These are phyloP conservation scores for Nothocercus nigrocapillus DNA, from an alignment of 2,113 vertebrate species.

Conservation along the genomic window DNA sequence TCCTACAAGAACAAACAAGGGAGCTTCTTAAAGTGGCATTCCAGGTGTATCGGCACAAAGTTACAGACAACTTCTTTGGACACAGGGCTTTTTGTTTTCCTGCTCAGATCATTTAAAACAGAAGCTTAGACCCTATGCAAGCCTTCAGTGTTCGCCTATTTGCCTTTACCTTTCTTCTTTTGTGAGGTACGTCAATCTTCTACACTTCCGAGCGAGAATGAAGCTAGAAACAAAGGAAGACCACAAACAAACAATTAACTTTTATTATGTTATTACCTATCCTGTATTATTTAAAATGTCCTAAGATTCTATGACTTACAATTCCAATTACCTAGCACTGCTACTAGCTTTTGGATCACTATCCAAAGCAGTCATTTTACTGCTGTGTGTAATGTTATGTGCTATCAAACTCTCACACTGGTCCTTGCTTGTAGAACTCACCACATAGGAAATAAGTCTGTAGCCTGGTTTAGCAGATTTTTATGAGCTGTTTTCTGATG, in stretches of 20 bases:
- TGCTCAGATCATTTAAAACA: neutral
- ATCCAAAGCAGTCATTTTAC: neutral
- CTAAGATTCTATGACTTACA: neutral
- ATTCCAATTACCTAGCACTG: neutral
- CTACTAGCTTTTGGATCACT: neutral
- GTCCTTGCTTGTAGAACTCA: neutral
- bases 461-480: neutral
- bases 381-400: neutral
- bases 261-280: neutral
- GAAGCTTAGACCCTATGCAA: neutral
- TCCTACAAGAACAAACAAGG: neutral
- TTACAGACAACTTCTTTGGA: neutral
- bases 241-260: neutral
- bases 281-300: neutral
- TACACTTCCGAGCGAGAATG: constrained; percentile 91
- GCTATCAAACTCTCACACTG: neutral
- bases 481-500: neutral
- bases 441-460: neutral
- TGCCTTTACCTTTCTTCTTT: constrained; percentile 90
- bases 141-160: neutral
- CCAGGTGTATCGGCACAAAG: neutral
- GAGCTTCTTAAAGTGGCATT: neutral
- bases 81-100: neutral
- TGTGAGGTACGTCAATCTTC: constrained; percentile 84
- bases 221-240: constrained; percentile 82